Evolutionary conservation across 1,140 invertebrate genomes (phyloP).

Genomic region (Tetragnatha versicolor): DNA sequence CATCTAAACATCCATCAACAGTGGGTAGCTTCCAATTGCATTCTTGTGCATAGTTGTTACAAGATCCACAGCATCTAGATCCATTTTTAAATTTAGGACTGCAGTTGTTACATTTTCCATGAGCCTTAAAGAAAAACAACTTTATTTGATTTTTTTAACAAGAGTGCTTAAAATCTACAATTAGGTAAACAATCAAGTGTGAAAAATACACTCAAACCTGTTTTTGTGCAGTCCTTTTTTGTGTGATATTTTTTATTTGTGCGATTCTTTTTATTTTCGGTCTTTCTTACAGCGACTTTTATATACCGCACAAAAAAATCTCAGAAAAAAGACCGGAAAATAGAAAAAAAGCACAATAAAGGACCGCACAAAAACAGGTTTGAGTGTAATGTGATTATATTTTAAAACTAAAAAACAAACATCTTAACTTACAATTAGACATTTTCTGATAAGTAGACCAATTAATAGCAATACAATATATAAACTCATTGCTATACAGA

Average conservation of each 20-base stretch:
- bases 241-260: neutral
- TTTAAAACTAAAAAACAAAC: neutral
- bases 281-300: neutral
- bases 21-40: slow-evolving; percentile 47
- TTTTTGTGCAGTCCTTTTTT: neutral
- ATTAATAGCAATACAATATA: slow-evolving; percentile 22
- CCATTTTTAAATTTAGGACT: slow-evolving; percentile 1
- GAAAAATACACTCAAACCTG: neutral
- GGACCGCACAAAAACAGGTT: neutral
- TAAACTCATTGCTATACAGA: slow-evolving; percentile 18
- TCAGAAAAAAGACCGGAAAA: neutral
- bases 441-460: slow-evolving; percentile 39
- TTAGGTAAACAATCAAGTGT: neutral
- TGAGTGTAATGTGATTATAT: neutral
- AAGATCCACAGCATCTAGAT: slow-evolving; percentile 4
- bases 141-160: neutral
- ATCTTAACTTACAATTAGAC: slow-evolving; percentile 19
- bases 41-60: slow-evolving; percentile 18
- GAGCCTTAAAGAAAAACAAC: slow-evolving; percentile 17
- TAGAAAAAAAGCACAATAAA: neutral
- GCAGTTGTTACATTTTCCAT: slow-evolving; percentile 29
- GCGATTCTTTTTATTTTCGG: neutral
- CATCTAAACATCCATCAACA: slow-evolving; percentile 44
- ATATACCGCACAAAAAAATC: neutral
- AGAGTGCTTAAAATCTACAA: neutral